A percentile compares a stretch with the other conserved stretches of the same genome.
These are phyloP conservation scores for Halichoeres trimaculatus DNA, from an alignment of 2,113 vertebrate species.

Conservation along the genomic window DNA sequence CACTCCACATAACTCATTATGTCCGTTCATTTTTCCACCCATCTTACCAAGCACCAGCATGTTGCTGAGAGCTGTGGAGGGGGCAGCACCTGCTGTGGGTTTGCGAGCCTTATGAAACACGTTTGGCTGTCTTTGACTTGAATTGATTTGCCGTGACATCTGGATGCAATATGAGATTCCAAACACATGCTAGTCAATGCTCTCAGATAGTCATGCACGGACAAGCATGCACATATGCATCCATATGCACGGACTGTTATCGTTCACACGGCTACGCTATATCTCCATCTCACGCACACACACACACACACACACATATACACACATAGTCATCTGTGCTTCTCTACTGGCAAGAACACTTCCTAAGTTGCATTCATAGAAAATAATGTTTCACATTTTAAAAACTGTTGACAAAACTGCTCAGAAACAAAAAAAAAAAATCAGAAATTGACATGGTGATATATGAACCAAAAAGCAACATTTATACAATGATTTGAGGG, in stretches of 20 bases:
- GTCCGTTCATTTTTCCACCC: conserved; percentile 38
- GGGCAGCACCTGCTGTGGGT: conserved; percentile 70
- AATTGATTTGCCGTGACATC: conserved; percentile 85
- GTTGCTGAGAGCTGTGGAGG: conserved; percentile 64
- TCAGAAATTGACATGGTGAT: too few relatives aligned
- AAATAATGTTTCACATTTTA: background rate
- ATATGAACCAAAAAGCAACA: too few relatives aligned
- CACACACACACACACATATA: background rate
- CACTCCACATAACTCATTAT: background rate
- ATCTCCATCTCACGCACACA: background rate
- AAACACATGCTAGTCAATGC: conserved; percentile 75
- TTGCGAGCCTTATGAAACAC: conserved; percentile 81
- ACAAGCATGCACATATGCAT: conserved; percentile 50
- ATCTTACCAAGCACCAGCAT: conserved; percentile 28
- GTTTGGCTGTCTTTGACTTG: conserved; percentile 79
- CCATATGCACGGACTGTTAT: conserved; percentile 29
- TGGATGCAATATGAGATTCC: conserved; percentile 83
- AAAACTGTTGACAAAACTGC: too few relatives aligned
- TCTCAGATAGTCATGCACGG: conserved; percentile 50
- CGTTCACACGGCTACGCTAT: conserved; percentile 36
- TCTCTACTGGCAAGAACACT: background rate
- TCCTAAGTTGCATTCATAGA: background rate
- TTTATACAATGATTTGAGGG: too few relatives aligned
- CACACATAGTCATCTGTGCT: background rate
- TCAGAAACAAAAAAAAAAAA: background rate